These are phyloP conservation scores for Bettongia penicillata DNA, from an alignment of 2,113 vertebrate genomes.

Conservation along the genomic window DNA sequence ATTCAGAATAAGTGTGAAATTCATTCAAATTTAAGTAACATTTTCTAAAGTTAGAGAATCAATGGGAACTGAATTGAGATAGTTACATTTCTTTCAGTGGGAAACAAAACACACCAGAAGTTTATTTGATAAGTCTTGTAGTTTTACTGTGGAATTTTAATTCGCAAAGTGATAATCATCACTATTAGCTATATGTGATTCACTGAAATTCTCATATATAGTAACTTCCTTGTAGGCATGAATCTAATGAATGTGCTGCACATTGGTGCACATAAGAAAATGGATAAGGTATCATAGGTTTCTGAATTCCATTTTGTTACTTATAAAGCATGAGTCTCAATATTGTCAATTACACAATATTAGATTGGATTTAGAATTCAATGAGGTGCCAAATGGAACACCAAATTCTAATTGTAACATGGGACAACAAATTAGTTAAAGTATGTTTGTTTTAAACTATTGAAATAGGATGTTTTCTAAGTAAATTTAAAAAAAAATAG, in stretches of 20 bases:
- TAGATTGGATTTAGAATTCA: no score
- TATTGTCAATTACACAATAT: neutral
- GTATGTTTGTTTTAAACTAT: neutral
- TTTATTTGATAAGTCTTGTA: constrained; percentile 51
- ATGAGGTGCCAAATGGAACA: no score
- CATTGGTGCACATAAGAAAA: neutral
- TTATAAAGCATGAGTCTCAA: constrained; percentile 5
- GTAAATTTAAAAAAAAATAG: neutral
- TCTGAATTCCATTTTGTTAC: neutral
- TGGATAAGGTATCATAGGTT: neutral
- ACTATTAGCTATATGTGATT: neutral
- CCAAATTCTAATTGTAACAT: no score
- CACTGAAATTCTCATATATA: constrained; percentile 13
- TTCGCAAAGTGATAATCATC: constrained; percentile 8
- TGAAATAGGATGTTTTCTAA: neutral
- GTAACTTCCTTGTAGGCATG: constrained; percentile 28
- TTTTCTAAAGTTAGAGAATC: constrained; percentile 50
- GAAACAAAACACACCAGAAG: constrained; percentile 32
- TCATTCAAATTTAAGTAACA: constrained; percentile 61
- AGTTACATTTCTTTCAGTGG: constrained; percentile 56
- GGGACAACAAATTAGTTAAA: neutral
- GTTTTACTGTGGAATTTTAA: constrained; percentile 60
- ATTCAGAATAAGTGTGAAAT: constrained; percentile 37
- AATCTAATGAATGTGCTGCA: neutral
- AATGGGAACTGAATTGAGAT: constrained; percentile 65